Evolutionary conservation across 2,113 vertebrate genomes (phyloP), one percentile per base, ranked within the genome.

Genomic region (Baryphthengus martii): DNA sequence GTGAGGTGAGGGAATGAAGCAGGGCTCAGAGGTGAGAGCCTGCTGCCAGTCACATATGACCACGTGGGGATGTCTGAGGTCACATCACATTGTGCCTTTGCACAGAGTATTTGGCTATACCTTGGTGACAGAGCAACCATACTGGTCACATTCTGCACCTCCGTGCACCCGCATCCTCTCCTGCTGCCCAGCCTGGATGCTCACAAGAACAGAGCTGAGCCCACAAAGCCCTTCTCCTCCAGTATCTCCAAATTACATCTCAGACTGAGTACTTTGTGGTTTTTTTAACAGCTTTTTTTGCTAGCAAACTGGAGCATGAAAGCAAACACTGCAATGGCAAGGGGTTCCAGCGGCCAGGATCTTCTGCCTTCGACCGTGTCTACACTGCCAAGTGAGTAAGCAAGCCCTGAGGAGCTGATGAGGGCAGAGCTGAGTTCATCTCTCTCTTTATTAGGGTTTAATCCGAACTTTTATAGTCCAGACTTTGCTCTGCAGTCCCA

Each of bases 361-460:
- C 97, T 1, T 83, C 98, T 5, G 95, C 97, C 73, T 99, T 99
- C 11, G 98, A 99, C 29, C 97, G 99, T 1, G 98, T 99, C 84
- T 98, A 98, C 80, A 99, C 98, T 85, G 99, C 99, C 97, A 99
- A 98, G 99, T 99, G 96, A 99, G 99, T 99, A 82, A 61, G 58
- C 35, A 89, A 93, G 49, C 31, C 55, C n/a, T 18, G 26, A 63
- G 18, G 12, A 40, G 24, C 21, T 0, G 0, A 17, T 24, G n/a
- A 35, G 44, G 53, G 14, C 33, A 83, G 47, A 72, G 26, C 2
- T 3, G 52, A 4, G 7, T 39, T 79, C 13, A 29, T 20, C 13
- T 14, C 31, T 44, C 18, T 67, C 44, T 63, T 79, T 0, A 1
- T 24, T 83, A 63, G 24, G 19, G 29, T 73, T 77, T 68, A 74